Conservation (phyloP, 2,888 invertebrate species). For the Flexamia atlantica region DNA sequence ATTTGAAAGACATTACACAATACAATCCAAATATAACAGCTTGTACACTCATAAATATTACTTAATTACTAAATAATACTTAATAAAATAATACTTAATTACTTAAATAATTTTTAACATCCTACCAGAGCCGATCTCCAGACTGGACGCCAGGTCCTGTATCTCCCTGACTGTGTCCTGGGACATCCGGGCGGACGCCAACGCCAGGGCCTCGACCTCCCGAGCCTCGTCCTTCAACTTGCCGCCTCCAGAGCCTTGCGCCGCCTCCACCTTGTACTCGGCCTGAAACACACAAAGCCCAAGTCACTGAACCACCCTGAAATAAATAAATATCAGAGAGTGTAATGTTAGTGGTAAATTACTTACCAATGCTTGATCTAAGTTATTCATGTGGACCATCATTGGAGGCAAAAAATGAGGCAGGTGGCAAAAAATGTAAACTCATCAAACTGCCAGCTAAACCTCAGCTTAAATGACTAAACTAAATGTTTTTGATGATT, state of each 20-base stretch:
- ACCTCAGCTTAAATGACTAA: too few species aligned
- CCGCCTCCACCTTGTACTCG: conserved; percentile 81
- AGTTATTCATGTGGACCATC: too few species aligned
- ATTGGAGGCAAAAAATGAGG: too few species aligned
- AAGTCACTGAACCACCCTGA: conserved; percentile 76
- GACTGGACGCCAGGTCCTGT: conserved; percentile 83
- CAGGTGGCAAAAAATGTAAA: too few species aligned
- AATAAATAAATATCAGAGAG: too few species aligned
- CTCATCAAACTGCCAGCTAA: too few species aligned
- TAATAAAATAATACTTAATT: background rate
- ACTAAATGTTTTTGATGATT: too few species aligned
- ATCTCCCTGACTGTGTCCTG: conserved; percentile 84
- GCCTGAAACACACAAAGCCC: conserved; percentile 73
- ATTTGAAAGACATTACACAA: too few species aligned
- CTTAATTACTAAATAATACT: background rate
- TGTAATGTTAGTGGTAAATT: too few species aligned
- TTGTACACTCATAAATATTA: too few species aligned
- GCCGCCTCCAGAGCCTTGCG: conserved; percentile 79
- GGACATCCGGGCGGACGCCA: conserved; percentile 74
- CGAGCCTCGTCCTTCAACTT: conserved; percentile 78
- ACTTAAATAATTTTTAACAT: background rate
- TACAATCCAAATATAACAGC: too few species aligned
- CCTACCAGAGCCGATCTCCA: conserved; percentile 82
- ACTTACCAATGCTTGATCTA: too few species aligned
- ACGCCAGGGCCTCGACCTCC: conserved; percentile 72